phyloP scores from a whole-genome alignment of 2,113 vertebrate species.

The Dipodomys stephensi region DNA sequence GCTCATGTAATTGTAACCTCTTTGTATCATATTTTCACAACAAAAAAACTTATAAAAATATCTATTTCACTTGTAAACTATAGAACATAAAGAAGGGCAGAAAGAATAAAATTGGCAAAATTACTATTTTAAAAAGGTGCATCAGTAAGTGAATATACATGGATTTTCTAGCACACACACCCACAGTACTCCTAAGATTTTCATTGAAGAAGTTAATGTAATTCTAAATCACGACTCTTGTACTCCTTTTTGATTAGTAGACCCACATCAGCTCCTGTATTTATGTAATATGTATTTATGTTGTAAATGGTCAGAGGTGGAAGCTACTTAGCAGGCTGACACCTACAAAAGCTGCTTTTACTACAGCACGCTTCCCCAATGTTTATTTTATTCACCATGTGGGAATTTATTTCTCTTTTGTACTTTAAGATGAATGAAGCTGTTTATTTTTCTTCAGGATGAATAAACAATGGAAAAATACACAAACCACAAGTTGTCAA shows the following conservation, averaged over 20 bases:
- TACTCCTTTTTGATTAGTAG: conserved; percentile 94
- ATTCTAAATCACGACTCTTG: conserved; percentile 76
- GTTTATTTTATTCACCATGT: conserved; percentile 95
- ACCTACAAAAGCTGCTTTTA: conserved; percentile 91
- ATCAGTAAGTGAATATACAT: conserved; percentile 51
- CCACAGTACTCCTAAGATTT: too few relatives aligned
- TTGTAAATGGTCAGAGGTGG: conserved; percentile 92
- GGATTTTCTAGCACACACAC: neutral
- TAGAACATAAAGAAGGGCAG: conserved; percentile 59
- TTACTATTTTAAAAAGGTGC: conserved; percentile 60
- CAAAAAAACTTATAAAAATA: conserved; percentile 14
- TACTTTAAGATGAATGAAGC: conserved; percentile 94
- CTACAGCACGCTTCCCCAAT: conserved; percentile 91
- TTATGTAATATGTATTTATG: conserved; percentile 89
- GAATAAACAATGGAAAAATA: conserved; percentile 86
- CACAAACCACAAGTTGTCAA: conserved; percentile 92
- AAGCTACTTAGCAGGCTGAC: conserved; percentile 95
- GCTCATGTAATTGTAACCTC: too few relatives aligned
- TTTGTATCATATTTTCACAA: too few relatives aligned
- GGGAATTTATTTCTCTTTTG: conserved; percentile 91
- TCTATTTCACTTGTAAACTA: neutral
- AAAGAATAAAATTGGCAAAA: conserved; percentile 73
- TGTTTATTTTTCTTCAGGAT: conserved; percentile 92
- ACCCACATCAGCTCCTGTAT: conserved; percentile 91
- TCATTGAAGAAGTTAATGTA: neutral